Evolutionary conservation across 2,888 invertebrate genomes (phyloP).

Genomic region (Cremastobaeus sp.): DNA sequence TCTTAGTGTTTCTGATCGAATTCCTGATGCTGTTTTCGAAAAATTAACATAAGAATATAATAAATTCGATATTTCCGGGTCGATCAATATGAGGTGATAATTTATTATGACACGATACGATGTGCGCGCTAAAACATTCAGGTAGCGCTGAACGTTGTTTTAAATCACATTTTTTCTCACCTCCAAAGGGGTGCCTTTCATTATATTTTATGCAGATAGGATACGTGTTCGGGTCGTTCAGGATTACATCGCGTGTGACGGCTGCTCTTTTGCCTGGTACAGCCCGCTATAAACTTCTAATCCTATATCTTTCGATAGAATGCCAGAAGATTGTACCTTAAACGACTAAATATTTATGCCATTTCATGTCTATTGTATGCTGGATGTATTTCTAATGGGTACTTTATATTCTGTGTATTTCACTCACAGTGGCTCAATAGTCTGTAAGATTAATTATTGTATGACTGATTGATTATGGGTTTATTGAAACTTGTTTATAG

Average conservation of each 20-base stretch:
- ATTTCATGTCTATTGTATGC: neutral
- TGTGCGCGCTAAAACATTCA: slow-evolving; percentile 27
- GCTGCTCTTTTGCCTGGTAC: slow-evolving; percentile 75
- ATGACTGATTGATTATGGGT: too few relatives aligned
- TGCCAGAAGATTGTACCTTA: slow-evolving; percentile 16
- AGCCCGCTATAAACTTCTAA: slow-evolving; percentile 41
- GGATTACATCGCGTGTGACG: slow-evolving; percentile 71
- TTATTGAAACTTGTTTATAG: too few relatives aligned
- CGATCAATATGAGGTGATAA: slow-evolving; percentile 44
- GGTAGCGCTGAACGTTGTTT: slow-evolving; percentile 52
- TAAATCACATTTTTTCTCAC: slow-evolving; percentile 61
- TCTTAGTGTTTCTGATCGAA: too few relatives aligned
- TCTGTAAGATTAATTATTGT: too few relatives aligned
- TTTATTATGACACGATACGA: slow-evolving; percentile 45
- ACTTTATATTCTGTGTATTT: too few relatives aligned
- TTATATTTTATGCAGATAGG: slow-evolving; percentile 70
- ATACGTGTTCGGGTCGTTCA: slow-evolving; percentile 69
- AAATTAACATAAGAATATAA: too few relatives aligned
- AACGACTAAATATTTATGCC: slow-evolving; percentile 1
- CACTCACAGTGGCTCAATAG: too few relatives aligned
- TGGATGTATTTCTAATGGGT: neutral
- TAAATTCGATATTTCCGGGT: too few relatives aligned
- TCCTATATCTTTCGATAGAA: slow-evolving; percentile 43
- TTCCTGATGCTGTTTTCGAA: too few relatives aligned
- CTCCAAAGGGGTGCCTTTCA: slow-evolving; percentile 59